Evolutionary conservation across 2,888 invertebrate species (phyloP).

Genomic region (Pilophorus perplexus): DNA sequence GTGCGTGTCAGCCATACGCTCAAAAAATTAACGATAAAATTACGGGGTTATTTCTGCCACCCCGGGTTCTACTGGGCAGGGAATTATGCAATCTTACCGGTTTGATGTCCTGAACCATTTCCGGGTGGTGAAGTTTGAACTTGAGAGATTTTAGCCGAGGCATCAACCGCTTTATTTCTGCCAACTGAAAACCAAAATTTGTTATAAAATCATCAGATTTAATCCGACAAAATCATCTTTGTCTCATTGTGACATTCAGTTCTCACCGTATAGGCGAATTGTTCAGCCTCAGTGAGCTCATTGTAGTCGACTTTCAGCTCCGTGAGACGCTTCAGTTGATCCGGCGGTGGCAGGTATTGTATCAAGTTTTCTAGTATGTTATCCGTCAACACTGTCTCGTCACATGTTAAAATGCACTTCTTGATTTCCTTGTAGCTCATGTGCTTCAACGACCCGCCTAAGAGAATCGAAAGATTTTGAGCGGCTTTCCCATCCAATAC

Average conservation of each 20-base stretch:
- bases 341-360: constrained; percentile 86
- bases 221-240: background rate
- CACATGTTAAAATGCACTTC: constrained; percentile 78
- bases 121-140: constrained; percentile 83
- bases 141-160: constrained; percentile 85
- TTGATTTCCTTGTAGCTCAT: constrained; percentile 75
- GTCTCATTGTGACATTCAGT: too few species aligned
- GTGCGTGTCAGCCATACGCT: too few species aligned
- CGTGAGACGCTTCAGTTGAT: constrained; percentile 80
- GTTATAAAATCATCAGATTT: too few species aligned
- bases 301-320: constrained; percentile 75
- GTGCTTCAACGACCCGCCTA: constrained; percentile 84
- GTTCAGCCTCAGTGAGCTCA: constrained; percentile 88
- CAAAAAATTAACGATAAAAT: too few species aligned
- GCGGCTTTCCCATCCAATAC: constrained; percentile 91
- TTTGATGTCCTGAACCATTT: constrained; percentile 82
- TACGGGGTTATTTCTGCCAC: constrained; percentile 47
- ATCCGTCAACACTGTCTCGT: constrained; percentile 80
- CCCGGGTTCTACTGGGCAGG: too few species aligned
- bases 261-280: constrained; percentile 80
- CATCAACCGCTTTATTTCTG: constrained; percentile 80
- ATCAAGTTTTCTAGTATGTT: constrained; percentile 86
- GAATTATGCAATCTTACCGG: too few species aligned
- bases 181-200: constrained; percentile 70
- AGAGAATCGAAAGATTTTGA: constrained; percentile 83